A percentile compares a stretch with the other conserved stretches of the same genome.
Conservation (phyloP, 2,797 vertebrate species). For the Spizella passerina region DNA sequence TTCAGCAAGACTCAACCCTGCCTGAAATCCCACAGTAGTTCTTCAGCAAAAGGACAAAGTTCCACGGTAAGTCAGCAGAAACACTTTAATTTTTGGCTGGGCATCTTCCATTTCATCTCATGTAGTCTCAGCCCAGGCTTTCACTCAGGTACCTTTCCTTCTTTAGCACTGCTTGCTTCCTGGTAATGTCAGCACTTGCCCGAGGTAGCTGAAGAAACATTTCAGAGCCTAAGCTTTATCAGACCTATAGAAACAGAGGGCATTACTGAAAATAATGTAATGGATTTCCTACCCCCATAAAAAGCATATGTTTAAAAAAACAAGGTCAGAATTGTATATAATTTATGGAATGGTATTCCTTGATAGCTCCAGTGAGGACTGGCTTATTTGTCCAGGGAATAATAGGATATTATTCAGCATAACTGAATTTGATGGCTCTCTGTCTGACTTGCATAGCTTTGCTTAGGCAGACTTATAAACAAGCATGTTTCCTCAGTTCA, state of each 20-base stretch:
- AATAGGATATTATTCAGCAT: neutral
- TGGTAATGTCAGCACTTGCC: neutral
- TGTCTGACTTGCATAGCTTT: neutral
- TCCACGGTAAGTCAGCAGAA: neutral
- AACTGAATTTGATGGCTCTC: neutral
- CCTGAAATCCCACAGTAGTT: neutral
- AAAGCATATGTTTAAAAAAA: slow-evolving; percentile 1
- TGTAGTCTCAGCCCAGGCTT: neutral
- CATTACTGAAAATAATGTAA: neutral
- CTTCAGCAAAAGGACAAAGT: neutral
- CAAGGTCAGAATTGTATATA: neutral
- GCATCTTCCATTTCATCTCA: neutral
- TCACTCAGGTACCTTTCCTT: neutral
- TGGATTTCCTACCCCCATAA: neutral
- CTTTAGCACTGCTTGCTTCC: neutral
- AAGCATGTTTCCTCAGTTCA: neutral
- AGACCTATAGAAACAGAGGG: neutral
- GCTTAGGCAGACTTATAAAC: neutral
- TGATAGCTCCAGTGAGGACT: neutral
- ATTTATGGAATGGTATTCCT: neutral
- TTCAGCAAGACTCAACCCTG: neutral
- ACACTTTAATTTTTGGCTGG: neutral
- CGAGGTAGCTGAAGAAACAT: slow-evolving; percentile 11
- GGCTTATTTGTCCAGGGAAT: neutral
- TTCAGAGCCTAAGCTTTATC: neutral